A percentile compares a stretch with the other conserved stretches of the same genome.
Evolutionary conservation across 1,140 invertebrate species (phyloP).

Genomic region (Conus ventricosus): DNA sequence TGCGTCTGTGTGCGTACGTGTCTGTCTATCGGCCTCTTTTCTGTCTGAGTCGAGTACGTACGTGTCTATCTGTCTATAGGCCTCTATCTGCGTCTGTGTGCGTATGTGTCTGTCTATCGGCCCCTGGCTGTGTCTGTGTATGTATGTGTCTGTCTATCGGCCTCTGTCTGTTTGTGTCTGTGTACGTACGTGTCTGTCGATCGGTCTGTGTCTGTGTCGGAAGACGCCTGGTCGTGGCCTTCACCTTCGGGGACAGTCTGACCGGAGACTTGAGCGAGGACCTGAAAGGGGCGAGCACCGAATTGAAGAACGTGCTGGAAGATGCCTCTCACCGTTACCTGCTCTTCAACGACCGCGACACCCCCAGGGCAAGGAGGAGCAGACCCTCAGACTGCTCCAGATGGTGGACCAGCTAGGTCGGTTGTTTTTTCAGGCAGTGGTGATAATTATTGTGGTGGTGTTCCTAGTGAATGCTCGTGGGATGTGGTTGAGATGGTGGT

Average conservation of each 20-base stretch:
- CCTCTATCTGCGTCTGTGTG: no score
- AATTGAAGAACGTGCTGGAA: conserved; percentile 13
- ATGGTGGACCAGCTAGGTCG: neutral
- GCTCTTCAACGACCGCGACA: neutral
- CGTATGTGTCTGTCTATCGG: no score
- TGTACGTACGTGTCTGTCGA: no score
- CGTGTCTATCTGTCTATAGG: no score
- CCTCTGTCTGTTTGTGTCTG: no score
- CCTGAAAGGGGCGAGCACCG: neutral
- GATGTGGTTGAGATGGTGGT: neutral
- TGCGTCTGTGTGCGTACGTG: no score
- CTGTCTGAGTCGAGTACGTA: no score
- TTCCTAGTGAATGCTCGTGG: neutral
- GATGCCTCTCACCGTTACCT: conserved; percentile 16
- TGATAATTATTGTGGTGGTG: no score
- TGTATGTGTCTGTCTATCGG: no score
- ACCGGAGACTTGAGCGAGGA: neutral
- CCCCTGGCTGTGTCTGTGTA: no score
- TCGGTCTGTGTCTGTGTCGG: no score
- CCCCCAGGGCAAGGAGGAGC: neutral
- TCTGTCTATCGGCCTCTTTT: no score
- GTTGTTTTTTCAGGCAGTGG: neutral
- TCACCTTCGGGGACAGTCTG: conserved; percentile 28
- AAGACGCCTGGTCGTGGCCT: conserved; percentile 25
- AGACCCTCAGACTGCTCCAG: neutral